Percentiles rank a stretch among this genome's conserved stretches.
Conservation (phyloP, 2,888 invertebrate species). For the Alsophila aescularia region DNA sequence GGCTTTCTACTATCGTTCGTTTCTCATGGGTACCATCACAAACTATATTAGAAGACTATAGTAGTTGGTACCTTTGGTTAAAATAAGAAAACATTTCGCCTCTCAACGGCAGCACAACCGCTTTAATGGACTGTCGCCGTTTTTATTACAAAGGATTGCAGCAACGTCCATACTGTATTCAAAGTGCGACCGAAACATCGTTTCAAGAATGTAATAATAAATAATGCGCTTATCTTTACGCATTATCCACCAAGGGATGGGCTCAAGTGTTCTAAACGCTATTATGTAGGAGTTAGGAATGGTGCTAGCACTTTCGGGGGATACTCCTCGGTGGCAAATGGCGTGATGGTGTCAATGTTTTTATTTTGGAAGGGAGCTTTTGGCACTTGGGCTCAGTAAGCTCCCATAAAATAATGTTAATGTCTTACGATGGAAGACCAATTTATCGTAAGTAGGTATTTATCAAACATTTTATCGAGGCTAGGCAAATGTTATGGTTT, state of each 20-base stretch:
- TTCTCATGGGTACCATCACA: no score
- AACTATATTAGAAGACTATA: no score
- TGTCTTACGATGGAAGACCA: neutral
- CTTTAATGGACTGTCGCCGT: neutral
- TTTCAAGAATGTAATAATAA: constrained; percentile 32
- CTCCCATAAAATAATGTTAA: neutral
- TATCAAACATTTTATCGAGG: neutral
- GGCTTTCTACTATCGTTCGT: no score
- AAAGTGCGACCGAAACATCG: constrained; percentile 23
- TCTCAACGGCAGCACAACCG: neutral
- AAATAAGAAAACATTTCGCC: no score
- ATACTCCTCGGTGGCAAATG: constrained; percentile 28
- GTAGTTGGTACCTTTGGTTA: no score
- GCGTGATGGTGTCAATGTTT: constrained; percentile 25
- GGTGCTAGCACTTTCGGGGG: constrained; percentile 21
- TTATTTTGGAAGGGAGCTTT: constrained; percentile 10
- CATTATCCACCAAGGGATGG: constrained; percentile 31
- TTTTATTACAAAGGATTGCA: constrained; percentile 9
- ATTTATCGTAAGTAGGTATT: neutral
- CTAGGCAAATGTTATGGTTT: no score
- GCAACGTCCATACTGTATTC: constrained; percentile 23
- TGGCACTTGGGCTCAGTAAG: neutral
- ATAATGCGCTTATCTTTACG: constrained; percentile 37
- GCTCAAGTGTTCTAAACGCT: constrained; percentile 32
- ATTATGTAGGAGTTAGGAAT: constrained; percentile 31